Evolutionary conservation across 2,113 vertebrate species (phyloP).

Genomic region (Nesogale talazaci): DNA sequence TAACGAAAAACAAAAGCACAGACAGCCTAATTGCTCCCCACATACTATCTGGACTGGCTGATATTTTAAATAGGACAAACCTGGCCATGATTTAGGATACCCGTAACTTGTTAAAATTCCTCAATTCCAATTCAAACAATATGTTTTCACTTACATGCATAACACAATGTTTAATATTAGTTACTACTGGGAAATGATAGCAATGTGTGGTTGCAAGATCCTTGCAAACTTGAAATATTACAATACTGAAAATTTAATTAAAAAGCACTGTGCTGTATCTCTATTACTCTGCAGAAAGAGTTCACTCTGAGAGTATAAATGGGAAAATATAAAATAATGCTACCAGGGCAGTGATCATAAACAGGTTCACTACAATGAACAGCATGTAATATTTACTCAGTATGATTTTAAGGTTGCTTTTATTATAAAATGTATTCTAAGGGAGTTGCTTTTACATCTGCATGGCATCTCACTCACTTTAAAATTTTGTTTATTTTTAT

Average conservation of each 20-base stretch:
- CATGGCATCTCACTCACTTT: not conserved
- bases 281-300: not conserved
- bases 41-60: not conserved
- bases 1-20: not conserved
- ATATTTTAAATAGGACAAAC: not conserved
- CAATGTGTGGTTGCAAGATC: slow-evolving; percentile 7
- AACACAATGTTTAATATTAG: not conserved
- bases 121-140: slow-evolving; percentile 12
- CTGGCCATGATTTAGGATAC: not conserved
- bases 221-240: not conserved
- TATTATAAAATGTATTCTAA: not conserved
- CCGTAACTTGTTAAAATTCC: not conserved
- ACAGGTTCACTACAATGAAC: not conserved
- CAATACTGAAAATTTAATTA: not conserved
- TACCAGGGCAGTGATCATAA: slow-evolving; percentile 29
- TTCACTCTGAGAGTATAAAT: slow-evolving; percentile 23
- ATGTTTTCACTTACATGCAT: not conserved
- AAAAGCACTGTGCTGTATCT: not conserved
- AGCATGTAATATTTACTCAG: not conserved
- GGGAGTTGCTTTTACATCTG: not conserved
- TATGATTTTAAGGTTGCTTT: slow-evolving; percentile 21
- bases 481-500: slow-evolving; percentile 1
- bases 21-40: not conserved
- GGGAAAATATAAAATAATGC: not conserved
- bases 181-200: not conserved